Conservation (phyloP, 2,113 vertebrate species). For the Bolborhynchus lineola region DNA sequence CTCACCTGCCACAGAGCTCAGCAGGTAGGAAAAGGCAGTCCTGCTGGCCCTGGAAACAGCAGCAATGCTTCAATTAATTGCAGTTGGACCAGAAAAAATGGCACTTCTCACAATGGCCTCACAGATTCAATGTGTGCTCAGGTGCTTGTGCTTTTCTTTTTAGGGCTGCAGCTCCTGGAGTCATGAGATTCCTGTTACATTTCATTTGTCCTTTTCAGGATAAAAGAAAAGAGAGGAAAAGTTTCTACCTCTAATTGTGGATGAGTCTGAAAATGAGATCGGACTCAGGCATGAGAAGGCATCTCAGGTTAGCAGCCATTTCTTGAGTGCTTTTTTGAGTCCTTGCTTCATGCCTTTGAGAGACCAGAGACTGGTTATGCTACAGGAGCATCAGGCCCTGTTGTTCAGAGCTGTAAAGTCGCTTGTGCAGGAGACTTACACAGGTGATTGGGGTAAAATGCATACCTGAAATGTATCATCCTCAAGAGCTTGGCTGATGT, state of each 20-base stretch:
- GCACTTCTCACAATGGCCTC: not conserved
- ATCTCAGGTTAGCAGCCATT: not conserved
- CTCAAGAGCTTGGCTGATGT: accelerated
- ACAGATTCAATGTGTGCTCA: not conserved
- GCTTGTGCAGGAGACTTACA: not conserved
- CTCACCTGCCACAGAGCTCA: conserved; percentile 3
- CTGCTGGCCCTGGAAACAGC: not conserved
- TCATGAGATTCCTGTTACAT: not conserved
- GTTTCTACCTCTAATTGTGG: not conserved
- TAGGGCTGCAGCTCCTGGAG: not conserved
- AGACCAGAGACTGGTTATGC: not conserved
- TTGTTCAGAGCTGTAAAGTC: not conserved
- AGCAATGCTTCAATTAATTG: conserved; percentile 2
- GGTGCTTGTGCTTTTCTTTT: not conserved
- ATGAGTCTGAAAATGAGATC: not conserved
- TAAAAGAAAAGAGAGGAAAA: not conserved
- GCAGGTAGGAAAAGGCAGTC: not conserved
- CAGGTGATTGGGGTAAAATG: not conserved
- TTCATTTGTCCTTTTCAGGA: not conserved
- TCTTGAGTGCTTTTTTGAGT: not conserved
- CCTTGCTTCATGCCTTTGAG: not conserved
- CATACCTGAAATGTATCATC: not conserved
- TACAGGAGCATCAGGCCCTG: not conserved
- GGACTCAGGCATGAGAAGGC: not conserved
- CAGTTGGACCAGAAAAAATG: not conserved